Evolutionary conservation across 2,797 vertebrate genomes (phyloP).

Genomic region (Ptychadena robeensis): DNA sequence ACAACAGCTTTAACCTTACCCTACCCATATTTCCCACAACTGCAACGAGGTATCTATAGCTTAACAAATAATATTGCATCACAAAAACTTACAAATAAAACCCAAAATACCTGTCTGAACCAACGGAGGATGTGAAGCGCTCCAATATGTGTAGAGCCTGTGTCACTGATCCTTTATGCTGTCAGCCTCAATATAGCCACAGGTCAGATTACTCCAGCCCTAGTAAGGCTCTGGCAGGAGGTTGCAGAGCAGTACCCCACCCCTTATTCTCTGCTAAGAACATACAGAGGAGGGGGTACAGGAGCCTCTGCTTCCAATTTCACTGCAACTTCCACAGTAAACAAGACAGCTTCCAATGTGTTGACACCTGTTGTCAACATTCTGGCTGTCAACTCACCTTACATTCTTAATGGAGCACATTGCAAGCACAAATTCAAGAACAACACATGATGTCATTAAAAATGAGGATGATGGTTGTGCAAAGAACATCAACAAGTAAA

Average conservation of each 20-base stretch:
- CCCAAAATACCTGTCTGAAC: conserved; percentile 48
- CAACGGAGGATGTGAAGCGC: conserved; percentile 42
- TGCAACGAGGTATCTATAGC: not conserved
- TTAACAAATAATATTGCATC: not conserved
- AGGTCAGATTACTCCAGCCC: conserved; percentile 62
- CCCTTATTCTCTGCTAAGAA: conserved; percentile 43
- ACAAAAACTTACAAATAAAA: not conserved
- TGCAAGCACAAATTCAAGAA: not conserved
- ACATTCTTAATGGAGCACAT: not conserved
- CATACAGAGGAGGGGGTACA: conserved; percentile 42
- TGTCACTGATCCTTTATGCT: conserved; percentile 42
- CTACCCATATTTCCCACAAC: not conserved
- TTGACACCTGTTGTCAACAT: conserved; percentile 23
- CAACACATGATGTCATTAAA: not conserved
- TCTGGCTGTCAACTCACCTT: not conserved
- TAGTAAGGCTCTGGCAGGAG: conserved; percentile 66
- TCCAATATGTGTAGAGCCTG: conserved; percentile 44
- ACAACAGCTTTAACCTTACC: not conserved
- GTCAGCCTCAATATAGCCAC: conserved; percentile 62
- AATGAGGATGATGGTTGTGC: not conserved
- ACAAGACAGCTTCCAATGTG: conserved; percentile 34
- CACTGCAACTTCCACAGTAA: conserved; percentile 51
- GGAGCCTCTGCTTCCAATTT: conserved; percentile 49
- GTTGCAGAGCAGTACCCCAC: conserved; percentile 14
- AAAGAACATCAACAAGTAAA: conserved; percentile 8